Evolutionary conservation across 2,888 invertebrate genomes (phyloP).

Genomic region (Hirtodrosophila confusa): DNA sequence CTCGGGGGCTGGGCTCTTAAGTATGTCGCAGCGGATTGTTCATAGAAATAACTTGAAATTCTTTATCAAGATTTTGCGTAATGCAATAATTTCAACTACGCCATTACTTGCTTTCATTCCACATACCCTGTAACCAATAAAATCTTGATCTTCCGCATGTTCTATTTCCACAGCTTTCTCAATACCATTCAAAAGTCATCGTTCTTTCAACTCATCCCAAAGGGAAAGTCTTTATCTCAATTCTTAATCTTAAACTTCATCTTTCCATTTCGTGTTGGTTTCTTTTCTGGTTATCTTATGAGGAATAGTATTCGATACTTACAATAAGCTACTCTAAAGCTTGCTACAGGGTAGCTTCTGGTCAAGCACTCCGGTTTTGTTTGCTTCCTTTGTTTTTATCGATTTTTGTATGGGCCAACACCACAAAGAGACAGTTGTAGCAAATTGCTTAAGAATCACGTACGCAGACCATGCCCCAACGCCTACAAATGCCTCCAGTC

Average conservation of each 20-base stretch:
- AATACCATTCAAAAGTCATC: too few species aligned
- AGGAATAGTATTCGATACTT: too few species aligned
- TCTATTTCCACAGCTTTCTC: too few species aligned
- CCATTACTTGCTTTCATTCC: slow-evolving; percentile 1
- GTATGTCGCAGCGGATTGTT: slow-evolving; percentile 45
- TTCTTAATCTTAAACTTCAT: too few species aligned
- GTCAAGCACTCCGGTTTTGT: neutral
- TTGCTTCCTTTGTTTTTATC: slow-evolving; percentile 26
- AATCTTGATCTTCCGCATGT: too few species aligned
- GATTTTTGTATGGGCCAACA: slow-evolving; percentile 40
- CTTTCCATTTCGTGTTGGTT: too few species aligned
- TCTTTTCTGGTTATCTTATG: too few species aligned
- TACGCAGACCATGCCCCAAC: slow-evolving; percentile 55
- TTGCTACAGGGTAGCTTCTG: neutral
- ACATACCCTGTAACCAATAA: slow-evolving; percentile 1
- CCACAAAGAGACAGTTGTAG: slow-evolving; percentile 36
- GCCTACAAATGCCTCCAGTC: slow-evolving; percentile 31
- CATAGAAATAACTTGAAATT: slow-evolving; percentile 44
- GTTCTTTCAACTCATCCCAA: too few species aligned
- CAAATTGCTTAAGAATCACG: slow-evolving; percentile 65
- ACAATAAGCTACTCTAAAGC: too few species aligned
- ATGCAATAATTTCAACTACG: slow-evolving; percentile 45
- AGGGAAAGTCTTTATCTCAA: too few species aligned
- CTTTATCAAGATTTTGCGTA: slow-evolving; percentile 61
- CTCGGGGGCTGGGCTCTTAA: slow-evolving; percentile 29